A percentile compares a stretch with the other conserved stretches of the same genome.
These are phyloP conservation scores for Hoplodrina blanda DNA, from an alignment of 2,888 invertebrate species.

Conservation along the genomic window DNA sequence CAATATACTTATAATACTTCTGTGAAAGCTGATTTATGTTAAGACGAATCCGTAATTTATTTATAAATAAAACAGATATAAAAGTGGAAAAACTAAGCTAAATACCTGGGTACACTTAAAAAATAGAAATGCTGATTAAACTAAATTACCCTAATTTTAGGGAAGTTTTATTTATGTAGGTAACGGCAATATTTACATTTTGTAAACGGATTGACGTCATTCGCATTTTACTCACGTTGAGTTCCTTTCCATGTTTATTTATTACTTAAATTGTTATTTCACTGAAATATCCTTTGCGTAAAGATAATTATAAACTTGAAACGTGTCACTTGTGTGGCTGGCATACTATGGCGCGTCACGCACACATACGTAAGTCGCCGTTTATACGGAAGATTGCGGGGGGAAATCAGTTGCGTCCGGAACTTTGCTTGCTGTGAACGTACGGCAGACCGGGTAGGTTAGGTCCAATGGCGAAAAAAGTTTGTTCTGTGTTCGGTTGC, in stretches of 20 bases:
- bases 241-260: background rate
- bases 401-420: slow-evolving; percentile 38
- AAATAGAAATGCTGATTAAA: background rate
- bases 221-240: background rate
- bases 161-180: slow-evolving; percentile 1
- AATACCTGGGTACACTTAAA: too few species aligned
- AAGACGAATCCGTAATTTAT: background rate
- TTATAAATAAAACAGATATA: background rate
- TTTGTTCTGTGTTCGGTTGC: slow-evolving; percentile 38
- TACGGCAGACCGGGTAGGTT: background rate
- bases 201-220: background rate
- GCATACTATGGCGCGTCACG: slow-evolving; percentile 1
- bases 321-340: background rate
- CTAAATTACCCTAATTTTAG: slow-evolving; percentile 16
- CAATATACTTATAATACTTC: too few species aligned
- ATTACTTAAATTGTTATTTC: background rate
- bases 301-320: slow-evolving; percentile 1
- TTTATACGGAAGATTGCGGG: slow-evolving; percentile 39
- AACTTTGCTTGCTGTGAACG: slow-evolving; percentile 19
- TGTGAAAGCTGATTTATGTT: background rate
- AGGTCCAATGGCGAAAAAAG: slow-evolving; percentile 38
- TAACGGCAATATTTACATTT: slow-evolving; percentile 11
- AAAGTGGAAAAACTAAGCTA: background rate
- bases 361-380: slow-evolving; percentile 20
- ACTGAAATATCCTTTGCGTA: background rate